Evolutionary conservation across 2,797 vertebrate species (phyloP), one percentile per base, ranked within the genome.

Genomic region (Syngnathus rostellatus): DNA sequence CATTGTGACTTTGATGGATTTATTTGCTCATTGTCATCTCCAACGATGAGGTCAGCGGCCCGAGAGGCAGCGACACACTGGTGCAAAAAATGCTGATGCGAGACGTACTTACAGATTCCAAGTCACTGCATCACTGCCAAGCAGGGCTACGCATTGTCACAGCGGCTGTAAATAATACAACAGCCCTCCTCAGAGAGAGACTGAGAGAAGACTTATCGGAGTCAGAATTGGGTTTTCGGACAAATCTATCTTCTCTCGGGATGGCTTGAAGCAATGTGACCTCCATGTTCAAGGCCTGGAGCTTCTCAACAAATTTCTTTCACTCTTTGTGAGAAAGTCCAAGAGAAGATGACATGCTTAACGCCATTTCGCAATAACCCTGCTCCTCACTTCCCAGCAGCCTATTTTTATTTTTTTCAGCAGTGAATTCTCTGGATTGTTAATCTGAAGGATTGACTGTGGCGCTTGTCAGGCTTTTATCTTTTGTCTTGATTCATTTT

Each of bases 401-500:
- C 80, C 79, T 65, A 60, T 72, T 85, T 87, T 83, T 70, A 84
- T 90, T 88, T 89, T 84, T 84, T 86, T 87, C 85, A 71, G 74
- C 67, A 74, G 74, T 79, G 82, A 85, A 83, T 82, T 83, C 85
- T 85, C 73, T 70, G 76, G 83, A 31, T 85, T 82, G 83, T 90
- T 91, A 87, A 89, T 88, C 84, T 87, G 81, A 90, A 83, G 71
- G 81, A 90, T 86, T 80, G 83, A 83, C 83, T 83, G 76, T 68
- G 70, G 73, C 78, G 77, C 83, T 83, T 88, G 86, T 88, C 81
- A 76, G 75, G 80, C 86, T 85, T 86, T 86, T 89, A 90, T 89
- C 88, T 88, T 81, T 86, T 76, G 71, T 76, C 78, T 83, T 86
- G 85, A 88, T 87, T 90, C 85, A 89, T 89, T 88, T 88, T 86